Evolutionary conservation across 2,113 vertebrate species (phyloP).

Genomic region (Syrmaticus mikado): DNA sequence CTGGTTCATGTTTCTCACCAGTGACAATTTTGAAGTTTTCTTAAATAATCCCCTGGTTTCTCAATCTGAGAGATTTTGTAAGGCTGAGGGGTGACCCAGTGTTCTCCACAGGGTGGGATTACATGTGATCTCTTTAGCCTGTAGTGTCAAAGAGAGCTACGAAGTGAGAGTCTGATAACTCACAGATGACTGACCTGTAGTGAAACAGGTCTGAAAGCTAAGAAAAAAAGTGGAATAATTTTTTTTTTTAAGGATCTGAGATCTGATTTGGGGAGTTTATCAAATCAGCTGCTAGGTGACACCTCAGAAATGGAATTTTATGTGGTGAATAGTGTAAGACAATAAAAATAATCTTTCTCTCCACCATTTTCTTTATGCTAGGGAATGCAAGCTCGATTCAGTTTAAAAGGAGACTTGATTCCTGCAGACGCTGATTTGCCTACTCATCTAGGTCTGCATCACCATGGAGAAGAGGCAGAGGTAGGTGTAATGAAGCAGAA

Average conservation of each 20-base stretch:
- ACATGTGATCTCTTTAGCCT: accelerated
- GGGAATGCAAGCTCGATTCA: slow-evolving; percentile 97
- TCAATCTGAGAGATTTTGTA: neutral
- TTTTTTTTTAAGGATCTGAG: neutral
- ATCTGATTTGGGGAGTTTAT: neutral
- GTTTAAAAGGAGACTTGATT: slow-evolving; percentile 89
- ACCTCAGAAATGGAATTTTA: neutral
- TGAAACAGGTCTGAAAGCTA: neutral
- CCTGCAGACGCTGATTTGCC: slow-evolving; percentile 88
- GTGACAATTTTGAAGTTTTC: neutral
- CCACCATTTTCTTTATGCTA: slow-evolving; percentile 56
- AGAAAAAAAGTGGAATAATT: neutral
- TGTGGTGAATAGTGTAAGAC: neutral
- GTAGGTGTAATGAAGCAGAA: slow-evolving; percentile 69
- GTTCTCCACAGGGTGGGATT: neutral
- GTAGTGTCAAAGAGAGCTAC: neutral
- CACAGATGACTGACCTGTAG: neutral
- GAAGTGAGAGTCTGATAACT: neutral
- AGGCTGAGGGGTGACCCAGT: neutral
- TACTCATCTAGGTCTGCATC: slow-evolving; percentile 93
- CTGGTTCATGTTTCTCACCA: neutral
- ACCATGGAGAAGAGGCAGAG: slow-evolving; percentile 97
- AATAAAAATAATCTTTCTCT: neutral
- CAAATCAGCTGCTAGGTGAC: too few relatives aligned
- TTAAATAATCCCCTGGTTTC: neutral